Evolutionary conservation across 1,140 invertebrate genomes (phyloP), one percentile per base, ranked within the genome.

Genomic region (Tetragnatha versicolor): DNA sequence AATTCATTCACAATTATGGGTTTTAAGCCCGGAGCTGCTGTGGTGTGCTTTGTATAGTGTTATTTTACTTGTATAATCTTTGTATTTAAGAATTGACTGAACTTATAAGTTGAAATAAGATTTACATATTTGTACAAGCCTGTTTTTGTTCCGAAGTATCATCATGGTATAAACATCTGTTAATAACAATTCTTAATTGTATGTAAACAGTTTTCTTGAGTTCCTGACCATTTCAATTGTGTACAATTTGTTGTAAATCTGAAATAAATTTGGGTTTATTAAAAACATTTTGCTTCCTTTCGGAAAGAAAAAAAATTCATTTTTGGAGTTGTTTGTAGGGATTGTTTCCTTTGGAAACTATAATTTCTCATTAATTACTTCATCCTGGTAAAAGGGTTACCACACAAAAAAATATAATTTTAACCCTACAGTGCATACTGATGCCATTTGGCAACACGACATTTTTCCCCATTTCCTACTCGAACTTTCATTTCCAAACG

Each of bases 251-350:
- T 66, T 77, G 61, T 77, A 77, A 65, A 77, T 77, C 73, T 65
- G n/a, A n/a, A 77, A 77, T 77, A 77, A 77, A 77, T 53, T 60
- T 77, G 73, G 73, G 73, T 77, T 77, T 77, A 76, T 65, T 53
- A 69, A 66, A 29, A 47, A 1, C 39, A 4, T 25, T 66, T 29
- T 47, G 20, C 12, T 3, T 29, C 33, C n/a, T 42, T 14, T 14
- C 6, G 6, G 14, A 14, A 6, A 42, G 6, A 42, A 42, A 42
- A 14, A 42, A 42, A 42, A 7, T 42, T 42, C 37, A 42, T 42
- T 7, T 42, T 14, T 42, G n/a, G n/a, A n/a, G n/a, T n/a, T n/a
- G n/a, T n/a, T n/a, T n/a, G n/a, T n/a, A n/a, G n/a, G n/a, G n/a
- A n/a, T n/a, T n/a, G n/a, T n/a, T n/a, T n/a, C n/a, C n/a, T n/a